Percentiles rank a stretch among this genome's conserved stretches.
Conservation (phyloP, 2,113 vertebrate genomes). For the Bettongia penicillata region DNA sequence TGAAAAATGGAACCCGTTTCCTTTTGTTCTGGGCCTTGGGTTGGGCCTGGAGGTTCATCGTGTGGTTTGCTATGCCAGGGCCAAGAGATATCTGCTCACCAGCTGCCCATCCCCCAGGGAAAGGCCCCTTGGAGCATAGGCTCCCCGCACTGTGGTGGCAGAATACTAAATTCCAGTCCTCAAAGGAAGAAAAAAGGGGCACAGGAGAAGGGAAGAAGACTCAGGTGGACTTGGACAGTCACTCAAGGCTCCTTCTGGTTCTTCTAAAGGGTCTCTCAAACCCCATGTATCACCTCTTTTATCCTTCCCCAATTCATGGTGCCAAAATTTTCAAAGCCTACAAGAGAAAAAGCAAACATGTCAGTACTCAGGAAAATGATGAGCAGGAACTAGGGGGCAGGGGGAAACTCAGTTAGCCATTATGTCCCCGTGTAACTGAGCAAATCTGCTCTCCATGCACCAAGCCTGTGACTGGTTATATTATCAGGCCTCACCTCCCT, state of each 20-base stretch:
- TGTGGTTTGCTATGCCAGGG: constrained; percentile 76
- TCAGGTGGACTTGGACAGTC: not conserved
- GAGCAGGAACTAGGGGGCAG: not conserved
- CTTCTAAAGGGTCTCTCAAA: not conserved
- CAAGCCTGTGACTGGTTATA: constrained; percentile 58
- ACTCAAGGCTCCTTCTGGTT: constrained; percentile 18
- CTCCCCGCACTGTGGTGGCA: not conserved
- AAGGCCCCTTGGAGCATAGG: constrained; percentile 40
- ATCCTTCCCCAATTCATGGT: constrained; percentile 45
- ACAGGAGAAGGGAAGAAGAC: not conserved
- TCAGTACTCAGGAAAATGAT: not conserved
- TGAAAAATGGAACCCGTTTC: constrained; percentile 93
- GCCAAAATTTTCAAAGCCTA: constrained; percentile 43
- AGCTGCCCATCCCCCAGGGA: constrained; percentile 67
- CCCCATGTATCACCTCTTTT: not conserved
- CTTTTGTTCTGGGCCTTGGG: constrained; percentile 93
- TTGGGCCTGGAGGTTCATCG: constrained; percentile 96
- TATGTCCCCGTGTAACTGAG: not conserved
- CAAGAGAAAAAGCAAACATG: not conserved
- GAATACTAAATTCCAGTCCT: not conserved
- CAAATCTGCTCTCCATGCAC: constrained; percentile 42
- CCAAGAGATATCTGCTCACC: constrained; percentile 51
- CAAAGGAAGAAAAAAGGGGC: not conserved
- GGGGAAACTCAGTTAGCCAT: not conserved
- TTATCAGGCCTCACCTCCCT: constrained; percentile 49